These are phyloP conservation scores for Heptranchias perlo DNA, from an alignment of 2,113 vertebrate species.

Conservation along the genomic window DNA sequence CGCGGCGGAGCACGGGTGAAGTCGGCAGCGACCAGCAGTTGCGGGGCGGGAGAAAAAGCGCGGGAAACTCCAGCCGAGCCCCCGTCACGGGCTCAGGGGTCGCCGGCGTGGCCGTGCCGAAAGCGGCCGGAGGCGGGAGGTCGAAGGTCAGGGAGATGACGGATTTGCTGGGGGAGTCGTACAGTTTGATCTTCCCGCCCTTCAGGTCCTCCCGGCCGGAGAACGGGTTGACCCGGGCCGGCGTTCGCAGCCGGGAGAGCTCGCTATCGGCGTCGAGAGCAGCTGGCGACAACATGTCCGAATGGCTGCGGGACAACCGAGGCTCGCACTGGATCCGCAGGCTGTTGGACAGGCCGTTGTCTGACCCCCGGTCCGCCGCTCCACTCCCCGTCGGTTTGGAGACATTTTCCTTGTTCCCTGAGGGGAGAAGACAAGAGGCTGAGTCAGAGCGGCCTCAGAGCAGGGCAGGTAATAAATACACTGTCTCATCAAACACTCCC, in stretches of 20 bases:
- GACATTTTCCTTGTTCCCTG: conserved; percentile 34
- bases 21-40: conserved; percentile 77
- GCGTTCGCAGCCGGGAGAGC: conserved; percentile 42
- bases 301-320: conserved; percentile 74
- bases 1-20: conserved; percentile 69
- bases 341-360: conserved; percentile 37
- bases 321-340: conserved; percentile 50
- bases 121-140: conserved; percentile 61
- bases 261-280: conserved; percentile 44
- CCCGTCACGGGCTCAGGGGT: conserved; percentile 50
- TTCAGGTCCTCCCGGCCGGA: conserved; percentile 82
- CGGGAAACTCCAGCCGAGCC: conserved; percentile 49
- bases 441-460: neutral
- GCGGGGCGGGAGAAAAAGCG: conserved; percentile 74
- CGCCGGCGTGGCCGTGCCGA: conserved; percentile 48
- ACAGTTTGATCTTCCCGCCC: conserved; percentile 83
- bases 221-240: conserved; percentile 85
- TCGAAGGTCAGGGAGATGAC: conserved; percentile 74
- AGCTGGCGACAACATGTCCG: conserved; percentile 64
- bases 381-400: rapidly evolving
- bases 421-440: rapidly evolving
- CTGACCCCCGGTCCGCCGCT: neutral
- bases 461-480: neutral
- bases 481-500: neutral
- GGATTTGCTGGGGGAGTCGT: conserved; percentile 82